Conservation (phyloP, 2,888 invertebrate species). For the Drosophila quinaria region DNA sequence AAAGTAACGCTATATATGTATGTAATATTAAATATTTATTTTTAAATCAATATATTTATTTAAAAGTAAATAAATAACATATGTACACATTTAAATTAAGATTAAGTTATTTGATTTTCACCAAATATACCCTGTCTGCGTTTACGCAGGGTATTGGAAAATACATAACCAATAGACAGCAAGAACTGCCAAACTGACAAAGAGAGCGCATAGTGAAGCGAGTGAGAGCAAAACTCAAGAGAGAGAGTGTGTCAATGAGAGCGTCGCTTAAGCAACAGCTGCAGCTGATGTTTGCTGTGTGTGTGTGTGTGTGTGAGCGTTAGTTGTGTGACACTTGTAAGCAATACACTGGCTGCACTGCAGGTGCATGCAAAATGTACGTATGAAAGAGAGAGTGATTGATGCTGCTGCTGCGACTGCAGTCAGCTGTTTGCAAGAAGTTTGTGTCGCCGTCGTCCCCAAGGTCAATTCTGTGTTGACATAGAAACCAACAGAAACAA, state of each 20-base stretch:
- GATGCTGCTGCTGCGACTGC: slow-evolving; percentile 21
- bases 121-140: background rate
- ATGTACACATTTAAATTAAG: background rate
- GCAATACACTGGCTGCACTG: slow-evolving; percentile 36
- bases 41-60: background rate
- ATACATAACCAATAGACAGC: slow-evolving; percentile 12
- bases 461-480: slow-evolving; percentile 77
- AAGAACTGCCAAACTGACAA: slow-evolving; percentile 17
- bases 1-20: background rate
- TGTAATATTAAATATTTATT: background rate
- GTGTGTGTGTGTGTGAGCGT: slow-evolving; percentile 15
- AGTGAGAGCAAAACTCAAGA: slow-evolving; percentile 3
- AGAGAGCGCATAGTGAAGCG: slow-evolving; percentile 4
- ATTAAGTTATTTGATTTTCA: background rate
- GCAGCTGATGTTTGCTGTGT: slow-evolving; percentile 41
- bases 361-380: slow-evolving; percentile 32
- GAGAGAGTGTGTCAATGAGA: slow-evolving; percentile 37
- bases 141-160: slow-evolving; percentile 23
- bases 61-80: too few species aligned
- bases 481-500: slow-evolving; percentile 70
- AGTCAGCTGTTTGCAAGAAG: slow-evolving; percentile 62
- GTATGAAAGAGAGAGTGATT: slow-evolving; percentile 15
- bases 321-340: slow-evolving; percentile 57
- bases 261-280: slow-evolving; percentile 54
- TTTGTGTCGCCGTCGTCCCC: slow-evolving; percentile 32